These are phyloP conservation scores for Callitettix versicolor DNA, from an alignment of 1,140 invertebrate species.

Conservation along the genomic window DNA sequence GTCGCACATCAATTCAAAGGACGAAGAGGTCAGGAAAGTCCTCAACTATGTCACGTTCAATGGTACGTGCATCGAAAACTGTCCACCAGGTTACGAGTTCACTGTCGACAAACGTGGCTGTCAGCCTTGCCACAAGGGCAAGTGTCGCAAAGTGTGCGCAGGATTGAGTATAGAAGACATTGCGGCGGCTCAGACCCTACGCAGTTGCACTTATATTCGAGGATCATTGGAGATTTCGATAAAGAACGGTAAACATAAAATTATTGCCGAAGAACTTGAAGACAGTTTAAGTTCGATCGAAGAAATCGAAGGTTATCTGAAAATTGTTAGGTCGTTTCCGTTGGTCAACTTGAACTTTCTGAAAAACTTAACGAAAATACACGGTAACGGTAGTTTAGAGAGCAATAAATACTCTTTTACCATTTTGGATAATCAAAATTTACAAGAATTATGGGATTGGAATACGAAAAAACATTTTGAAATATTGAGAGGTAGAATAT, in stretches of 20 bases:
- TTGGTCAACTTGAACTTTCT: constrained; percentile 79
- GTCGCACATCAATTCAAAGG: background rate
- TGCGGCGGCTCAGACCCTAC: constrained; percentile 53
- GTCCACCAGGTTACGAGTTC: constrained; percentile 51
- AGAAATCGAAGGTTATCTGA: constrained; percentile 66
- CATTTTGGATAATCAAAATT: constrained; percentile 82
- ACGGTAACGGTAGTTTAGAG: constrained; percentile 35
- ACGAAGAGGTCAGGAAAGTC: background rate
- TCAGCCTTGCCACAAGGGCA: constrained; percentile 22
- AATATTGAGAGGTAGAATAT: constrained; percentile 54
- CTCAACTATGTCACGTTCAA: constrained; percentile 36
- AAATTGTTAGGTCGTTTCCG: constrained; percentile 67
- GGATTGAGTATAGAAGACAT: constrained; percentile 60
- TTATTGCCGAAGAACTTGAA: constrained; percentile 54
- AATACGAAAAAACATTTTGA: constrained; percentile 32
- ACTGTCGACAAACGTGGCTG: background rate
- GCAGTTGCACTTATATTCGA: constrained; percentile 73
- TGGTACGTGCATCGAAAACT: constrained; percentile 57
- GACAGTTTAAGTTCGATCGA: constrained; percentile 60
- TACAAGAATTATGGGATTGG: constrained; percentile 81
- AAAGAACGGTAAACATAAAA: constrained; percentile 33
- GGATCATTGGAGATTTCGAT: constrained; percentile 74
- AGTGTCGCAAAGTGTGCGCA: constrained; percentile 53
- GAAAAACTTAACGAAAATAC: constrained; percentile 59
- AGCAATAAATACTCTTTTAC: constrained; percentile 50